Conservation (phyloP, 2,113 vertebrate species). For the Sinocyclocheilus maitianheensis region DNA sequence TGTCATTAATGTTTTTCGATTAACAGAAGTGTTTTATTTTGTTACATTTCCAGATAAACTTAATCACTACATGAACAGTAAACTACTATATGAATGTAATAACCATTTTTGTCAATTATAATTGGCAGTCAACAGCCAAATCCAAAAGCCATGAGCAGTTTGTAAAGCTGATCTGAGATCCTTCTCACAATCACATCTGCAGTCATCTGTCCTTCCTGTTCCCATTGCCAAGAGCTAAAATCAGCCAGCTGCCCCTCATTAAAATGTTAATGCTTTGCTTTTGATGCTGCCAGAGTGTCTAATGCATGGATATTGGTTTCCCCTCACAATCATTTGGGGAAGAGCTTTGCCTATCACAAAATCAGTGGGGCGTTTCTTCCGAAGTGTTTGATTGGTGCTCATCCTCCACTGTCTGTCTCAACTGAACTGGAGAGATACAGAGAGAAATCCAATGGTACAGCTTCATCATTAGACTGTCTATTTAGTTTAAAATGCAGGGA, state of each 20-base stretch:
- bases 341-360: background rate
- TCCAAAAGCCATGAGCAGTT: background rate
- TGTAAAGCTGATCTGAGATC: background rate
- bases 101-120: background rate
- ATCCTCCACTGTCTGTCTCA: background rate
- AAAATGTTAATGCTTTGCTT: slow-evolving; percentile 31
- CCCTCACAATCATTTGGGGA: slow-evolving; percentile 3
- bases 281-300: slow-evolving; percentile 19
- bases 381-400: background rate
- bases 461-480: background rate
- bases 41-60: background rate
- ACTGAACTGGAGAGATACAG: background rate
- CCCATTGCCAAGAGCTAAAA: background rate
- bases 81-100: background rate
- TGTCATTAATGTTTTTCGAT: background rate
- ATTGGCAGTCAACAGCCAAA: background rate
- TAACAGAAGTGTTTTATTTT: background rate
- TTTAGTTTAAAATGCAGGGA: background rate
- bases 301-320: slow-evolving; percentile 5
- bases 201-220: background rate
- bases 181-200: background rate
- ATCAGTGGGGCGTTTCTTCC: slow-evolving; percentile 17
- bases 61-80: too few relatives aligned
- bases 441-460: background rate
- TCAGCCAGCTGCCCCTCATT: slow-evolving; percentile 36